phyloP scores from a whole-genome alignment of 30 jellyfish, hydroid and myxozoan genomes.

The Pseudorhiza aurosa region DNA sequence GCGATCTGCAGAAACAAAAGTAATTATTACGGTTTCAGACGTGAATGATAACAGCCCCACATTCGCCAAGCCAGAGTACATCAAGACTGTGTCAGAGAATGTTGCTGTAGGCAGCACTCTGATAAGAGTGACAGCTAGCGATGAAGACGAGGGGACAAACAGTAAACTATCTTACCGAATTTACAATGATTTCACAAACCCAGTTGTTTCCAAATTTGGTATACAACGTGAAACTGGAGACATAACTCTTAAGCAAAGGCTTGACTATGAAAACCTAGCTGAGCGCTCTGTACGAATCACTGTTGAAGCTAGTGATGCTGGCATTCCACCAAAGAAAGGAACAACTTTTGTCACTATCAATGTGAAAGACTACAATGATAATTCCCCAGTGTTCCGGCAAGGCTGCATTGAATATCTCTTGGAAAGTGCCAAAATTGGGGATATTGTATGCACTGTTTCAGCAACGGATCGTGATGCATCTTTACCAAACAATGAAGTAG shows the following conservation, averaged over 20 bases:
- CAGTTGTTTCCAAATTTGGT: constrained; percentile 58
- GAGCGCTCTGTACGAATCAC: constrained; percentile 59
- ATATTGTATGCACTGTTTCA: constrained; percentile 56
- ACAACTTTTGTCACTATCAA: constrained; percentile 58
- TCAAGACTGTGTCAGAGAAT: constrained; percentile 60
- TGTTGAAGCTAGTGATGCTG: constrained; percentile 79
- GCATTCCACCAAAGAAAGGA: constrained; percentile 64
- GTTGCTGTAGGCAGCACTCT: constrained; percentile 29
- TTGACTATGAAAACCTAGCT: constrained; percentile 78
- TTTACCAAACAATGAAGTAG: constrained; percentile 71
- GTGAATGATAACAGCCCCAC: constrained; percentile 88
- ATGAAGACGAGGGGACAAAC: constrained; percentile 78
- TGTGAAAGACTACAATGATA: constrained; percentile 88
- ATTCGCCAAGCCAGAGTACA: constrained; percentile 63
- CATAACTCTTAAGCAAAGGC: constrained; percentile 43
- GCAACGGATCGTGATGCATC: constrained; percentile 90
- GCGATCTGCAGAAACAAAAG: constrained; percentile 46
- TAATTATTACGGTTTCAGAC: constrained; percentile 72
- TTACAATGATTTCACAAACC: constrained; percentile 50
- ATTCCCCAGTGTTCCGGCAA: constrained; percentile 76
- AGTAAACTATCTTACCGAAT: constrained; percentile 49
- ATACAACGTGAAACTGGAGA: constrained; percentile 69
- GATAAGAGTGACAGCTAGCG: constrained; percentile 73
- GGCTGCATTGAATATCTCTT: constrained; percentile 49
- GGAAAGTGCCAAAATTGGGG: constrained; percentile 58